Evolutionary conservation across 2,113 vertebrate genomes (phyloP).

Genomic region (Polypterus bichir): DNA sequence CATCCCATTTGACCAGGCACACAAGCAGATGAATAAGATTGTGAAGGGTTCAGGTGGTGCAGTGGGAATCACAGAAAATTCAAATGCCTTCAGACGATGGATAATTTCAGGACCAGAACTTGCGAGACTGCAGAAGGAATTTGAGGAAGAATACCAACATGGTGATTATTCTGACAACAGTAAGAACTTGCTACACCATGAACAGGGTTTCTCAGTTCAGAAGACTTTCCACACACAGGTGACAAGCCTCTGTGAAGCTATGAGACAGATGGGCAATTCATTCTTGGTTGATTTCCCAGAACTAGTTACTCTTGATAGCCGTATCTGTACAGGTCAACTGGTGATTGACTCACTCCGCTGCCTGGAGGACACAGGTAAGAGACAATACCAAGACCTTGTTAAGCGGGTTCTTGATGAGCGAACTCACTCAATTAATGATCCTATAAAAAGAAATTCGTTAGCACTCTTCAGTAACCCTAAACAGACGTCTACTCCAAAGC

Average conservation of each 20-base stretch:
- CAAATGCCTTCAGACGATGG: background rate
- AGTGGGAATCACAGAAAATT: background rate
- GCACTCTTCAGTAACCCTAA: background rate
- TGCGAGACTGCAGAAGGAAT: background rate
- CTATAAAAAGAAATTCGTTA: background rate
- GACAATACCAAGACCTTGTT: background rate
- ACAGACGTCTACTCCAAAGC: background rate
- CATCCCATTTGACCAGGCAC: conserved; percentile 4
- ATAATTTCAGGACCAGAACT: background rate
- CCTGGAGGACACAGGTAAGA: background rate
- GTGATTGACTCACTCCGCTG: background rate
- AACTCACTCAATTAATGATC: background rate
- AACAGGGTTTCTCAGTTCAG: background rate
- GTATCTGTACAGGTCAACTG: background rate
- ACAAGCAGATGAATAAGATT: conserved; percentile 9
- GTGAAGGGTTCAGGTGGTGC: conserved; percentile 2
- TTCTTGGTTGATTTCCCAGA: background rate
- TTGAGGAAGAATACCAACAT: background rate
- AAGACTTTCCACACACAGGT: background rate
- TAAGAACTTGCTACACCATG: background rate
- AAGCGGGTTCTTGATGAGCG: background rate
- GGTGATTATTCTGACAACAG: background rate
- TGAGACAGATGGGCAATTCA: background rate
- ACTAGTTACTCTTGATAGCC: background rate
- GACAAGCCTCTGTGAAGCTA: background rate